Base-by-base conservation (phyloP, 2,113 vertebrate species). In the Brienomyrus longianalis region DNA sequence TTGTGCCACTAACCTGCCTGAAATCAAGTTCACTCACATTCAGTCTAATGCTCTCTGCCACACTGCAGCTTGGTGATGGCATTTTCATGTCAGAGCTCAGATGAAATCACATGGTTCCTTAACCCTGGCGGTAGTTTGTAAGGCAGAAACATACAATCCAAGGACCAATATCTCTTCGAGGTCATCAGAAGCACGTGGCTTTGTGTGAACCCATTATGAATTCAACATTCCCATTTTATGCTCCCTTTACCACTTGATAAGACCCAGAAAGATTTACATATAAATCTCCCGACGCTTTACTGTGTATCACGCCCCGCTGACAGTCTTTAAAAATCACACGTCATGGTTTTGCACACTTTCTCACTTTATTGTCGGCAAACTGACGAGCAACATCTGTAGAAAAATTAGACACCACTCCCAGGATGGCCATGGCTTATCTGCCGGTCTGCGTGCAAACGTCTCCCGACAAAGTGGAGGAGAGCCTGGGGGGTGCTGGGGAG, bases 331-430 rank as follows among this genome's bases (percentile, higher is more conserved):
- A 43, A 43, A 77, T 13, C 74, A 77, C 74, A 43, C 31, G 5
- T 77, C 11, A n/a, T n/a, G n/a, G n/a, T n/a, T n/a, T n/a, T n/a
- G n/a, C n/a, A n/a, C 74, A 80, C 39, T 80, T 80, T 19, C 31
- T 80, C 74, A 80, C 74, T 80, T 80, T 80, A 80, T 80, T 80
- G 35, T 43, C 15, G 35, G 74, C 74, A 80, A 39, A 19, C 35
- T 39, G 31, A 80, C 74, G 43, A 43, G 13, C 74, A 43, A 89
- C 92, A 91, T 95, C 93, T 96, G 94, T 96, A 96, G 94, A 96
- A 95, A 95, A 95, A 52, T 39, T 23, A n/a, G 77, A 92, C 0
- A 15, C 89, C 90, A 86, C 93, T 91, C 95, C 91, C 91, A 92
- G 88, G 35, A 39, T 39, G 74, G 74, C 91, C 92, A 90, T 83